Evolutionary conservation across 2,888 invertebrate species (phyloP), one percentile per base, ranked within the genome.

Genomic region (Vanessa cardui): DNA sequence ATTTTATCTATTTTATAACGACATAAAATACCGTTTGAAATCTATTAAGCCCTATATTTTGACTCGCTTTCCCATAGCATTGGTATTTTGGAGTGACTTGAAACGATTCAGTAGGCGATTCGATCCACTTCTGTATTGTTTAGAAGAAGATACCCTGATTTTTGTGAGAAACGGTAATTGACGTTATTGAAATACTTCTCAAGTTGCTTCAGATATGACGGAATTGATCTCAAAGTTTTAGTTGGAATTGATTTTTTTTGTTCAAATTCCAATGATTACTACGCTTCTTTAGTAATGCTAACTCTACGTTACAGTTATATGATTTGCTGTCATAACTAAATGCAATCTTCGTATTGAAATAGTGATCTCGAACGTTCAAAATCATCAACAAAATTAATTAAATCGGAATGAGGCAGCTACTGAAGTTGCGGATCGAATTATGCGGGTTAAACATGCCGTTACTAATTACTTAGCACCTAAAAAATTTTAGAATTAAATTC

Each of bases 401-500:
- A 85, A 85, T 78, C 74, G 80, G 82, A 82, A 83, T 39, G 87
- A 84, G 83, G 73, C 75, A 72, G 86, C 88, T 87, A 87, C 86
- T 85, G 88, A 81, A 77, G 83, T 83, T 79, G 80, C 79, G 85
- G 78, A 82, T 80, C 82, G 79, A 88, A 85, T 72, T 70, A 69
- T 80, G 80, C 82, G 84, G 79, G 81, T 83, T 87, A 87, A 88
- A 87, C 83, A 84, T 80, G 85, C 87, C 90, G 87, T 88, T 82
- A 89, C 92, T 90, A 91, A 92, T 90, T 85, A 87, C 80, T 73
- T 58, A 63, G 65, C 62, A 64, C 69, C 74, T 74, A 84, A 89
- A 91, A 90, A 90, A 71, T 81, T 74, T 83, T 81, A 86, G 88
- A 90, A 92, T 90, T 92, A 92, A 92, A 91, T 91, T 84, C 86